Evolutionary conservation across 2,888 invertebrate species (phyloP).

Genomic region (Stenoptilia bipunctidactyla): DNA sequence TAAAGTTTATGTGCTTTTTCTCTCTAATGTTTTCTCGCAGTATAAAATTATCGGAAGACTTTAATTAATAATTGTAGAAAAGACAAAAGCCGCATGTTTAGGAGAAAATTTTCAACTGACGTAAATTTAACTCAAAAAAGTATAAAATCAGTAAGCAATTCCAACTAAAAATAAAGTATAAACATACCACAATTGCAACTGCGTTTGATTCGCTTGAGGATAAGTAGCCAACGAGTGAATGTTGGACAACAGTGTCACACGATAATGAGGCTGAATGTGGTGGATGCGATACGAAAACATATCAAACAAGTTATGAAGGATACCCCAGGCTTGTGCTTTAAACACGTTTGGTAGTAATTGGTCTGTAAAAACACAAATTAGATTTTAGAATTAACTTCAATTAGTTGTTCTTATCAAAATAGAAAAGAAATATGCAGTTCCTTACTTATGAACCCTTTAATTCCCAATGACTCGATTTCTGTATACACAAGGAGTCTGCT

Average conservation of each 20-base stretch:
- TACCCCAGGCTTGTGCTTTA: slow-evolving; percentile 94
- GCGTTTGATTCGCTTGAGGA: slow-evolving; percentile 95
- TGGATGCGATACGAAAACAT: slow-evolving; percentile 98
- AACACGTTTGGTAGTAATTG: slow-evolving; percentile 92
- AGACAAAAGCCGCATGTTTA: no score
- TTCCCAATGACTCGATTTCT: slow-evolving; percentile 96
- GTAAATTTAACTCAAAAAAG: no score
- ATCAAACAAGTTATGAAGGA: slow-evolving; percentile 93
- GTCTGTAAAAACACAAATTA: slow-evolving; percentile 50
- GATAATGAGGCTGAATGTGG: slow-evolving; percentile 95
- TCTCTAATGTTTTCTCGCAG: no score
- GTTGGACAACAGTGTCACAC: slow-evolving; percentile 91
- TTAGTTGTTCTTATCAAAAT: no score
- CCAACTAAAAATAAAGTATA: no score
- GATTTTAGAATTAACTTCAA: slow-evolving; percentile 3
- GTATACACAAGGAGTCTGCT: slow-evolving; percentile 93
- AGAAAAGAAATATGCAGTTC: no score
- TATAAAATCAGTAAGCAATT: no score
- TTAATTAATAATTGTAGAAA: no score
- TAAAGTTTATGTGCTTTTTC: no score
- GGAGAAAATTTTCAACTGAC: no score
- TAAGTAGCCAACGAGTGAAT: slow-evolving; percentile 92
- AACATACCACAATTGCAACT: slow-evolving; percentile 87
- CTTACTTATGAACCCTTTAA: slow-evolving; percentile 94
- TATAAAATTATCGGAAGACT: no score